Base-by-base conservation (phyloP, 2,888 invertebrate genomes). In the Microchrysa polita region DNA sequence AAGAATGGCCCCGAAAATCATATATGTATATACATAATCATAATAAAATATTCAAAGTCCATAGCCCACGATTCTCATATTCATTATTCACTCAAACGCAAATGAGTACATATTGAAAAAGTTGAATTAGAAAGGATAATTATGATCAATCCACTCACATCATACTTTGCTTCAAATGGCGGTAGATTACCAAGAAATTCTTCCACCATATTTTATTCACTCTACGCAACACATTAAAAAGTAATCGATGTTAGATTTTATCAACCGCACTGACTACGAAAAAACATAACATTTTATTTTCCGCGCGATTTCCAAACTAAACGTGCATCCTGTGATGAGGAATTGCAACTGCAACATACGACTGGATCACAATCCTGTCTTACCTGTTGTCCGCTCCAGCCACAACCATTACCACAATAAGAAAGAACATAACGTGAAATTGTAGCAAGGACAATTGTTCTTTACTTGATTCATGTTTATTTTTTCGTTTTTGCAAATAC, bases 151-250 rank as follows among this genome's bases (percentile, higher is more conserved):
- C 27, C 69, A 76, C 78, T 78, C 75, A 78, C 78, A 76, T 78
- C 78, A 67, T 77, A 77, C 77, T 78, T 78, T 75, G 74, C 75
- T 75, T 78, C 77, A 74, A 78, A 77, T 75, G 83, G 83, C 73
- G 84, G 84, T 76, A 84, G 79, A 79, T 84, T 84, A 79, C 84
- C 82, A 74, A 84, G 79, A 79, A 83, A 84, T 79, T 84, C 84
- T 79, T 84, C 84, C 75, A 84, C 84, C 84, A 84, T 34, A 34
- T 34, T 34, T 34, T n/a, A n/a, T n/a, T 34, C 27, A 7, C 27
- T 34, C 27, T 84, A 18, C 27, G 27, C 2, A 34, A 34, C 27
- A 34, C 27, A 34, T 34, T 34, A 5, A 7, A 34, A 34, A 5
- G n/a, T n/a, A n/a, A 34, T 34, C 27, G 27, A 34, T 34, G 27